These are phyloP conservation scores for Seriola quinqueradiata DNA, from an alignment of 2,113 vertebrate genomes.

Conservation along the genomic window DNA sequence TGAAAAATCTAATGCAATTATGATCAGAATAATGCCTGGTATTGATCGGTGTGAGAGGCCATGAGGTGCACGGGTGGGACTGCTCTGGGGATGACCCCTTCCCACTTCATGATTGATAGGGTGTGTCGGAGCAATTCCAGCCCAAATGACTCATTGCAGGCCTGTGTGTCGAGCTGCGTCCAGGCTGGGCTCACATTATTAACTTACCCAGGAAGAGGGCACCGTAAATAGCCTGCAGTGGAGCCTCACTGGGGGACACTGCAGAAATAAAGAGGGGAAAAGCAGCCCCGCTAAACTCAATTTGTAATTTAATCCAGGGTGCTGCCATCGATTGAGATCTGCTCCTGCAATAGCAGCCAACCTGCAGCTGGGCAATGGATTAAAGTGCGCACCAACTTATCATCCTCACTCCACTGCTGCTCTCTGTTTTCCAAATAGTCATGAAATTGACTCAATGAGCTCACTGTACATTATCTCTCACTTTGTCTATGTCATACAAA, in stretches of 20 bases:
- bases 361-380: constrained; percentile 56
- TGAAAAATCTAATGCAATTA: constrained; percentile 76
- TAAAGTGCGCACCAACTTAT: constrained; percentile 37
- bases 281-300: constrained; percentile 79
- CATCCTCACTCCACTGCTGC: constrained; percentile 11
- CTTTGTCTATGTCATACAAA: constrained; percentile 1
- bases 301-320: constrained; percentile 82
- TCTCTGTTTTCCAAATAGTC: constrained; percentile 14
- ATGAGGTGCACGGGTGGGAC: constrained; percentile 61
- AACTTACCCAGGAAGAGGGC: constrained; percentile 80
- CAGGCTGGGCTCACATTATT: constrained; percentile 71
- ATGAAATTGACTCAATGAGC: constrained; percentile 3
- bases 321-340: constrained; percentile 75
- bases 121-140: constrained; percentile 75
- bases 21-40: constrained; percentile 77
- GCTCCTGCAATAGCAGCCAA: constrained; percentile 58
- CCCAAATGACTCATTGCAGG: constrained; percentile 65
- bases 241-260: constrained; percentile 76
- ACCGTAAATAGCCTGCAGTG: constrained; percentile 76
- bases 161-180: constrained; percentile 56
- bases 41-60: constrained; percentile 70
- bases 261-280: constrained; percentile 71
- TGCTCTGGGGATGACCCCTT: constrained; percentile 76
- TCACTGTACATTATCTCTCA: not conserved
- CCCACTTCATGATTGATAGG: constrained; percentile 78